Evolutionary conservation across 2,797 vertebrate genomes (phyloP).

Genomic region (Hylomyscus alleni): DNA sequence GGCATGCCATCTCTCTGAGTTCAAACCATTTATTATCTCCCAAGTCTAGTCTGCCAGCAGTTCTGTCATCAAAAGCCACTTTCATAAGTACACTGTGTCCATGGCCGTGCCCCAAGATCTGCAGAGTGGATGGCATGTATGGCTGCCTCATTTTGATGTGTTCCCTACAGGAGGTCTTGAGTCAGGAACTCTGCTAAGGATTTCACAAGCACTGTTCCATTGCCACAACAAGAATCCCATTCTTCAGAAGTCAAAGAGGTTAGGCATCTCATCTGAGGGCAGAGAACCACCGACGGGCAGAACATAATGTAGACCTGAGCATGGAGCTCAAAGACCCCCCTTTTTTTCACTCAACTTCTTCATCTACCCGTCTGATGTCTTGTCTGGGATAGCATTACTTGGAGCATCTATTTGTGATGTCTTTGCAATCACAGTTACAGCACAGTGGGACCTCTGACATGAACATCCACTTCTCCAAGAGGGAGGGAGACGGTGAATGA

Average conservation of each 20-base stretch:
- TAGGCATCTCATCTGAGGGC: neutral
- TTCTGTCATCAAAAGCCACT: neutral
- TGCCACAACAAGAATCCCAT: neutral
- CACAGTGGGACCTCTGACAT: neutral
- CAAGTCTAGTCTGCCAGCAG: neutral
- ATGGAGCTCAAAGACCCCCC: neutral
- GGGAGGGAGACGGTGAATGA: neutral
- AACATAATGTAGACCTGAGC: neutral
- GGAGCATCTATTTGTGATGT: neutral
- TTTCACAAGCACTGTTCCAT: neutral
- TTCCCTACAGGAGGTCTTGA: neutral
- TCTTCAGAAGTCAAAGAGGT: conserved; percentile 1
- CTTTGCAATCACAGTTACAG: neutral
- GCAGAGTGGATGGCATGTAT: neutral
- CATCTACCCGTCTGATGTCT: neutral
- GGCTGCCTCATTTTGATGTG: neutral
- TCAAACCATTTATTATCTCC: neutral
- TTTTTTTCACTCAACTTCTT: neutral
- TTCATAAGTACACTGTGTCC: neutral
- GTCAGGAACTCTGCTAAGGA: neutral
- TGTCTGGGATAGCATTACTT: neutral
- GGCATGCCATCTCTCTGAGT: neutral
- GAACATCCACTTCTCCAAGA: neutral
- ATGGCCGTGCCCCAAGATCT: neutral
- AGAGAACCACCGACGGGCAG: neutral